Conservation (phyloP, 2,888 invertebrate genomes). For the Apoderus coryli region DNA sequence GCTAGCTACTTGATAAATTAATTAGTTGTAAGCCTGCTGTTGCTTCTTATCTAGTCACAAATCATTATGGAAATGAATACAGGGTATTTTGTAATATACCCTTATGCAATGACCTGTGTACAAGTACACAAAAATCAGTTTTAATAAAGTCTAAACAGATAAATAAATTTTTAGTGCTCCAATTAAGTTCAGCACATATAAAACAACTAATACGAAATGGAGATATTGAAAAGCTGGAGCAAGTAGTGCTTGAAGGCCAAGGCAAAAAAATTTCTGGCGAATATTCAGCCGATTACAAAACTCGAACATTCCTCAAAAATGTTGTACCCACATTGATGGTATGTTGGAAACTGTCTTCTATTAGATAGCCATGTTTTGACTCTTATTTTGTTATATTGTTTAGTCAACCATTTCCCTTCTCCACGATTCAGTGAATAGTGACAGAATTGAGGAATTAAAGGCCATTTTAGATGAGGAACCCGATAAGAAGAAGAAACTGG, state of each 20-base stretch:
- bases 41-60: too few relatives aligned
- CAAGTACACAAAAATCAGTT: too few relatives aligned
- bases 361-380: too few relatives aligned
- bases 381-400: conserved; percentile 13
- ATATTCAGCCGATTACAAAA: conserved; percentile 43
- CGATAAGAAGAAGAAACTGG: conserved; percentile 37
- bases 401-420: conserved; percentile 59
- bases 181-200: conserved; percentile 38
- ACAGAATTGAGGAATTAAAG: conserved; percentile 53
- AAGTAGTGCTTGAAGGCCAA: conserved; percentile 52
- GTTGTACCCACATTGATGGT: conserved; percentile 57
- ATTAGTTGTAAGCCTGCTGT: too few relatives aligned
- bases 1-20: too few relatives aligned
- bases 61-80: too few relatives aligned
- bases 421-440: conserved; percentile 61
- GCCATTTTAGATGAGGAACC: conserved; percentile 35
- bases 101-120: too few relatives aligned
- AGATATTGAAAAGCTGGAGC: conserved; percentile 49
- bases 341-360: conserved; percentile 18
- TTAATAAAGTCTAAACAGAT: too few relatives aligned
- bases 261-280: conserved; percentile 51
- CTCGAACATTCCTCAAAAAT: conserved; percentile 48
- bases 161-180: conserved; percentile 30
- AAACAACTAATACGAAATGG: conserved; percentile 43
- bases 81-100: too few relatives aligned